A percentile compares a stretch with the other conserved stretches of the same genome.
phyloP scores from a whole-genome alignment of 2,888 invertebrate species.

The Leptinotarsa rubiginosa region DNA sequence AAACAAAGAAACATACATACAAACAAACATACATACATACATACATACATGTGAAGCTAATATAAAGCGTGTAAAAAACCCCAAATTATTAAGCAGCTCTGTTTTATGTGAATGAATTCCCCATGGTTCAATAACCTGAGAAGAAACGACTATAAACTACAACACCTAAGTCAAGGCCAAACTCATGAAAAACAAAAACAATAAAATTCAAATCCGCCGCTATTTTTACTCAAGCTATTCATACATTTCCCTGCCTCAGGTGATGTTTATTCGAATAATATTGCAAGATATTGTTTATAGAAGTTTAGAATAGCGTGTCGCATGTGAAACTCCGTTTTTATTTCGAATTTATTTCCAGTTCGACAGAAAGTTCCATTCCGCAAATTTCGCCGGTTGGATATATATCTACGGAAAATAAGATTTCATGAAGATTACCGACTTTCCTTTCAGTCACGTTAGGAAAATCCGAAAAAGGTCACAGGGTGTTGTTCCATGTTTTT shows the following conservation, averaged over 20 bases:
- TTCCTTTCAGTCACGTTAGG: conserved; percentile 23
- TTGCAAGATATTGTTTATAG: conserved; percentile 37
- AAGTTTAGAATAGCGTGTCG: conserved; percentile 36
- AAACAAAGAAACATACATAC: too few species aligned
- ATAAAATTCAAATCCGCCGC: conserved; percentile 7
- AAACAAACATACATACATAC: too few species aligned
- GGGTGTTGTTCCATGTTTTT: conserved; percentile 7
- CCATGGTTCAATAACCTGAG: not conserved
- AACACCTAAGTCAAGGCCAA: not conserved
- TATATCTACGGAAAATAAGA: conserved; percentile 15
- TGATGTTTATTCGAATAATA: conserved; percentile 34
- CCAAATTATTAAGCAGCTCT: too few species aligned
- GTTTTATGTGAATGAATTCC: too few species aligned
- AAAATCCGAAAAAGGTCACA: not conserved
- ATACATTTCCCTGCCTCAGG: conserved; percentile 19
- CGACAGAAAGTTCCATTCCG: conserved; percentile 6
- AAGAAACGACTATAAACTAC: not conserved
- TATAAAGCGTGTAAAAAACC: too few species aligned
- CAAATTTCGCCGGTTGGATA: conserved; percentile 10
- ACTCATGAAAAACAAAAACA: not conserved
- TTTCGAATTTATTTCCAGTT: conserved; percentile 23
- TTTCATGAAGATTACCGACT: conserved; percentile 20
- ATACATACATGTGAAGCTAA: too few species aligned
- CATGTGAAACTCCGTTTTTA: conserved; percentile 37
- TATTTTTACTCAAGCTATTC: conserved; percentile 25